Evolutionary conservation across 2,797 vertebrate species (phyloP), one percentile per base, ranked within the genome.

Genomic region (Galago senegalensis): DNA sequence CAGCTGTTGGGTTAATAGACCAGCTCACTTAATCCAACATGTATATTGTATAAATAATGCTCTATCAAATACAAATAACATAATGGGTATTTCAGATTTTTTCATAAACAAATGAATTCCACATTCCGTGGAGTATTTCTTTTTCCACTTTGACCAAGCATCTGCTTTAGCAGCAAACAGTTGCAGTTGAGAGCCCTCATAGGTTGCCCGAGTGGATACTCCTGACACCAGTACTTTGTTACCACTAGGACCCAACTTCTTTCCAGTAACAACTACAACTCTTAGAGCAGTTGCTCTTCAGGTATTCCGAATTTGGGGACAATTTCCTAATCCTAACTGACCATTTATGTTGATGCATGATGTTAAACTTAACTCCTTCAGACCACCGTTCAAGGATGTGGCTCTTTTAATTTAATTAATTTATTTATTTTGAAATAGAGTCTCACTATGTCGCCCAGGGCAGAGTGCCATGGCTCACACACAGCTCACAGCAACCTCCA

Each of bases 251-350:
- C 83, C 25, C 34, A 84, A 43, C 21, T 63, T 81, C 72, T 94
- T 88, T 58, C 40, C 16, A 72, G 23, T 76, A 80, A 96, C 43
- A 29, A 81, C 34, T 40, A 34, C 3, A 58, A 82, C 34, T 85
- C 31, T 72, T 34, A 3, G 43, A 85, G 17, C 31, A 61, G 11
- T 72, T 89, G 25, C 11, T 73, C 21, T 85, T 87, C 58, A 43
- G 49, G 56, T 7, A 2, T 58, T 80, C 89, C 70, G 70, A 93
- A 79, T 89, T 93, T 94, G 58, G 87, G 16, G 40, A 72, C n/a
- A 80, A 46, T 80, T 94, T 89, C 73, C 61, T 85, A 92, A 91
- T n/a, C n/a, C 11, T 60, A 58, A 56, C 49, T 83, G 56, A 53
- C 53, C 6, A 81, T 16, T 70, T 72, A 46, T 83, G 14, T 70